Conservation (phyloP, 2,888 invertebrate genomes). For the Clitarchus hookeri region DNA sequence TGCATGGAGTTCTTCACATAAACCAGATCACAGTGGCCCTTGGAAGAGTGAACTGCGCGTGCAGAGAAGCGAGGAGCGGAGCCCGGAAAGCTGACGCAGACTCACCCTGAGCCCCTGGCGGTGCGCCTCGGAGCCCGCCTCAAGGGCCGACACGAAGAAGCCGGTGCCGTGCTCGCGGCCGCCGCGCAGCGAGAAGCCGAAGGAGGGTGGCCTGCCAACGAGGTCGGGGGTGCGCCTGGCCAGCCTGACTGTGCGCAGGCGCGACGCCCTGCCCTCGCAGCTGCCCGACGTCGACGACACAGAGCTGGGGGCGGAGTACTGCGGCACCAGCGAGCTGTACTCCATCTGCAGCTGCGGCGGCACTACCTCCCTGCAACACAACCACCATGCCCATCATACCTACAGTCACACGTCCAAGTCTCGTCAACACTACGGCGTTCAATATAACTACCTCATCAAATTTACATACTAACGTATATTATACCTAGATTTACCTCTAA, state of each 20-base stretch:
- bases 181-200: slow-evolving; percentile 82
- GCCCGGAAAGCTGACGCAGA: slow-evolving; percentile 41
- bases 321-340: slow-evolving; percentile 30
- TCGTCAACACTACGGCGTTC: no score
- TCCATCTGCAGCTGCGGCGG: slow-evolving; percentile 33
- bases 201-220: slow-evolving; percentile 57
- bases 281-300: slow-evolving; percentile 34
- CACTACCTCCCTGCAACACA: slow-evolving; percentile 29
- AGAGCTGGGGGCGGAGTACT: slow-evolving; percentile 30
- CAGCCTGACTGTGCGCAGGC: slow-evolving; percentile 25
- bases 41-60: no score
- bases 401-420: no score
- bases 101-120: slow-evolving; percentile 83
- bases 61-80: background rate
- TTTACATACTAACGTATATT: no score
- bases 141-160: slow-evolving; percentile 88
- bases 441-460: no score
- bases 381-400: background rate
- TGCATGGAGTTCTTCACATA: no score
- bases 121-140: slow-evolving; percentile 84
- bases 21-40: no score
- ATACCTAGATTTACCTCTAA: no score
- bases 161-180: slow-evolving; percentile 92
- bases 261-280: slow-evolving; percentile 30
- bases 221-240: slow-evolving; percentile 21